phyloP scores from a whole-genome alignment of 2,888 invertebrate genomes.

The Lithophane socia region DNA sequence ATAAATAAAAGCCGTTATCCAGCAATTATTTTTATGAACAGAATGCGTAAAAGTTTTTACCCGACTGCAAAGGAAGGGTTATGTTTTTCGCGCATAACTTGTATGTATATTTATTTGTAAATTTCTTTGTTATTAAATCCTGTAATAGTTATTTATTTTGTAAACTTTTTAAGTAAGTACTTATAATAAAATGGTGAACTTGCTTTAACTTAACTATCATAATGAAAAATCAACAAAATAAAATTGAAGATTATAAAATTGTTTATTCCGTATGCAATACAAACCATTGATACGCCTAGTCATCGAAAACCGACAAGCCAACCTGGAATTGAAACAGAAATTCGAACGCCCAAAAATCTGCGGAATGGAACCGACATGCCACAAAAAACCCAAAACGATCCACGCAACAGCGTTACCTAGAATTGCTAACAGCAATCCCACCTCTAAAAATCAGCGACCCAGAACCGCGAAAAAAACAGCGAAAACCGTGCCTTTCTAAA shows the following conservation, averaged over 20 bases:
- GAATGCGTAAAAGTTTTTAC: too few relatives aligned
- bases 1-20: not conserved
- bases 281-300: conserved; percentile 11
- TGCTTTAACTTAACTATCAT: not conserved
- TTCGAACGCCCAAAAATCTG: conserved; percentile 15
- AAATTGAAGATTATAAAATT: not conserved
- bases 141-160: too few relatives aligned
- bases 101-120: too few relatives aligned
- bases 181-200: not conserved
- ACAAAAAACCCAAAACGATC: conserved; percentile 31
- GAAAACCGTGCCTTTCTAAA: conserved; percentile 51
- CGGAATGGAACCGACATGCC: conserved; percentile 18
- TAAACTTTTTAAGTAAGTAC: too few relatives aligned
- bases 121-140: too few relatives aligned
- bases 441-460: conserved; percentile 33
- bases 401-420: conserved; percentile 12
- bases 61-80: too few relatives aligned
- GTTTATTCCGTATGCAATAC: not conserved
- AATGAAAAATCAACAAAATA: too few relatives aligned
- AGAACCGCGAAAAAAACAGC: conserved; percentile 19
- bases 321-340: conserved; percentile 13
- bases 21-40: too few relatives aligned
- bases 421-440: conserved; percentile 21
- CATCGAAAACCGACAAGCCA: not conserved
- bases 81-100: too few relatives aligned